phyloP scores from a whole-genome alignment of 1,140 invertebrate species.

The Antheraea pernyi region DNA sequence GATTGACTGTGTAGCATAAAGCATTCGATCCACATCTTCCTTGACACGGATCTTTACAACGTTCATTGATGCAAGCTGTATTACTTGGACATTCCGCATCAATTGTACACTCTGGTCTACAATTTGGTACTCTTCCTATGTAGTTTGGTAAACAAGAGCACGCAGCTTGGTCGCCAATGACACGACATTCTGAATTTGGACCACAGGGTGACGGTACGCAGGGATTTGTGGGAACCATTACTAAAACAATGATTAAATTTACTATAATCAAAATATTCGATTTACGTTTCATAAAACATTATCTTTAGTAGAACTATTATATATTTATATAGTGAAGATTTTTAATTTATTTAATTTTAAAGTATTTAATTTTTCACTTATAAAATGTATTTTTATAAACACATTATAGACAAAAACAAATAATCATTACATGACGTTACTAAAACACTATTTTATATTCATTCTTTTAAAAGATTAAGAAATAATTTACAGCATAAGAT shows the following conservation, averaged over 20 bases:
- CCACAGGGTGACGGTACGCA: constrained; percentile 90
- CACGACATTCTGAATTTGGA: constrained; percentile 88
- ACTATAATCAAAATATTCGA: neutral
- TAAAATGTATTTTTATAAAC: too few relatives aligned
- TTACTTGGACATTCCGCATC: constrained; percentile 84
- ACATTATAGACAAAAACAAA: too few relatives aligned
- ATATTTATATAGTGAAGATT: too few relatives aligned
- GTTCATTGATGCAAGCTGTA: constrained; percentile 84
- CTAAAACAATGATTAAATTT: constrained; percentile 24
- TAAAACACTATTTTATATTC: too few relatives aligned
- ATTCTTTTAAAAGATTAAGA: too few relatives aligned
- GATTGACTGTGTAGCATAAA: constrained; percentile 83
- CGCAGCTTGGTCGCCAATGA: constrained; percentile 87
- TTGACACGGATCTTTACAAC: constrained; percentile 86
- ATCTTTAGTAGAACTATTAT: too few relatives aligned
- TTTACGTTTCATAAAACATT: neutral
- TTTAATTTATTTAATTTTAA: too few relatives aligned
- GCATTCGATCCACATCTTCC: constrained; percentile 85
- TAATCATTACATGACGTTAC: too few relatives aligned
- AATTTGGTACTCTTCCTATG: constrained; percentile 87
- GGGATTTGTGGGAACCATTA: constrained; percentile 51
- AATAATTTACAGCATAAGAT: neutral
- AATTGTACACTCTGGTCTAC: constrained; percentile 87
- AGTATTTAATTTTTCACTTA: too few relatives aligned
- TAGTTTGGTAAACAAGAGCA: constrained; percentile 87